Evolutionary conservation across 2,888 invertebrate genomes (phyloP).

Genomic region (Disparrhopalites patrizii): DNA sequence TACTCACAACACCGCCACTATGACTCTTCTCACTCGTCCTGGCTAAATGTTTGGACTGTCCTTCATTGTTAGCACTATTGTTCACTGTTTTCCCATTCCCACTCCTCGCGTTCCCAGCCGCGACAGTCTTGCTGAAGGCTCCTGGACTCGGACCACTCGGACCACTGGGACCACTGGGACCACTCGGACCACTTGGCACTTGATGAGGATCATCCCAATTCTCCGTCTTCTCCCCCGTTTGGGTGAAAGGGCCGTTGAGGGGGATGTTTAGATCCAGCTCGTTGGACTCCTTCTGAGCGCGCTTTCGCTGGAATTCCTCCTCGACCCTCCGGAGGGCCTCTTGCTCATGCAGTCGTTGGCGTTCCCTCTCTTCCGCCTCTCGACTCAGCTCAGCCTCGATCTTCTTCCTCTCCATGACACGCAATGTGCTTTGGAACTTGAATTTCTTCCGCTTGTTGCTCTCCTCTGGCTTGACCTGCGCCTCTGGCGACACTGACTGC

Average conservation of each 20-base stretch:
- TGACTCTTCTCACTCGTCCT: too few species aligned
- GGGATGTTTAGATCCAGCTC: conserved; percentile 2
- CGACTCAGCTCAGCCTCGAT: conserved; percentile 70
- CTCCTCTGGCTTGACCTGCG: neutral
- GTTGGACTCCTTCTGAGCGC: conserved; percentile 58
- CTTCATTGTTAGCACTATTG: neutral
- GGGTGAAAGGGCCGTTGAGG: neutral
- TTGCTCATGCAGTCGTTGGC: conserved; percentile 66
- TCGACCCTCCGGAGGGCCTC: conserved; percentile 81
- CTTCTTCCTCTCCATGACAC: conserved; percentile 71
- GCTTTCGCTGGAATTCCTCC: conserved; percentile 79
- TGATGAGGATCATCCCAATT: conserved; percentile 1
- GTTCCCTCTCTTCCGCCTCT: conserved; percentile 63
- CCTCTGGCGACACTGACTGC: too few species aligned
- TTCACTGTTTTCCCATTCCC: neutral
- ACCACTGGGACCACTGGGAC: too few species aligned
- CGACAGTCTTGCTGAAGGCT: neutral
- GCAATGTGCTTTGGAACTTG: conserved; percentile 77
- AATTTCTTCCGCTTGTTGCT: conserved; percentile 59
- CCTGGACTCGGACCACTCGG: neutral
- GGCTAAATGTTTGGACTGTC: neutral
- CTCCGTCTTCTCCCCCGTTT: neutral
- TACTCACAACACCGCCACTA: too few species aligned
- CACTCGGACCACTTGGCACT: neutral
- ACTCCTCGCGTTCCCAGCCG: neutral